These are phyloP conservation scores for Passer montanus DNA, from an alignment of 2,113 vertebrate genomes.

Conservation along the genomic window DNA sequence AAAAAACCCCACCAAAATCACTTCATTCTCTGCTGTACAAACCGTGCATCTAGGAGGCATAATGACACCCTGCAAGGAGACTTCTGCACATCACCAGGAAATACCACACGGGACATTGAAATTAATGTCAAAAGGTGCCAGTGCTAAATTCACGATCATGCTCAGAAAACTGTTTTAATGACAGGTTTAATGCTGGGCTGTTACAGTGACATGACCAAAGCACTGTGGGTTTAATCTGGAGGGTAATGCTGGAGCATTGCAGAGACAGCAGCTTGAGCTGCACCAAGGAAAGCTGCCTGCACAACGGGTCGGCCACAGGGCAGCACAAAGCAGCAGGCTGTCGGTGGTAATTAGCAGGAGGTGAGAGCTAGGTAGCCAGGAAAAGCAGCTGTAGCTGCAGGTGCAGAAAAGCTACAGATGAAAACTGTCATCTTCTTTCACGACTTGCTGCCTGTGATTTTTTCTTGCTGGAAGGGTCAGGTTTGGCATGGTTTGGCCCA, in stretches of 20 bases:
- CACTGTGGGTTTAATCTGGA: conserved; percentile 44
- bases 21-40: not conserved
- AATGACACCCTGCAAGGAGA: conserved; percentile 13
- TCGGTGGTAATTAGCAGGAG: conserved; percentile 42
- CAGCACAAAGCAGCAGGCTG: conserved; percentile 45
- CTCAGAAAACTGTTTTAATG: conserved; percentile 58
- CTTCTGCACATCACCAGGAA: conserved; percentile 3
- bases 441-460: not conserved
- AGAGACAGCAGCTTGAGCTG: not conserved
- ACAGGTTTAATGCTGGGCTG: conserved; percentile 65
- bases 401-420: not conserved
- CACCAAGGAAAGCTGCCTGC: not conserved
- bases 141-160: conserved; percentile 48
- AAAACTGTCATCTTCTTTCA: conserved; percentile 15
- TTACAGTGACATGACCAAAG: conserved; percentile 58
- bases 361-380: not conserved
- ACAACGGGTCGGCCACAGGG: not conserved
- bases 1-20: not conserved
- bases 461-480: conserved; percentile 26
- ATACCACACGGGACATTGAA: conserved; percentile 30
- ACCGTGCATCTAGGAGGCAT: not conserved
- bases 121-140: conserved; percentile 56
- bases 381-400: conserved; percentile 34
- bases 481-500: conserved; percentile 22
- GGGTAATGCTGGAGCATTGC: not conserved